phyloP scores from a whole-genome alignment of 2,797 vertebrate genomes.

The Hippocampus kuda region DNA sequence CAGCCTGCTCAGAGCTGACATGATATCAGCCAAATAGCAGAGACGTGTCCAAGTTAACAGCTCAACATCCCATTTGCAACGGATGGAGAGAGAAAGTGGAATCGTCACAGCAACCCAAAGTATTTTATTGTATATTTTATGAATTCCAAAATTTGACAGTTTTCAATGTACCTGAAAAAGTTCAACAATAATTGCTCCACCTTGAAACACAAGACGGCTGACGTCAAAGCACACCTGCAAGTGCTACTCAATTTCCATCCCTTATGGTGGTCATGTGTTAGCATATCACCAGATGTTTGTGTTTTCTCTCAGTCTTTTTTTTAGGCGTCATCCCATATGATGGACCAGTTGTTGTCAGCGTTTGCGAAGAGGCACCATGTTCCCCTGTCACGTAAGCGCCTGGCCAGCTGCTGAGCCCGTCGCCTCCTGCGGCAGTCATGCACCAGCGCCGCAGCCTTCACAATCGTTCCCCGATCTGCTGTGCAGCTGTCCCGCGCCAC shows the following conservation, averaged over 20 bases:
- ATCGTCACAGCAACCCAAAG: not conserved
- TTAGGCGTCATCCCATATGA: constrained; percentile 29
- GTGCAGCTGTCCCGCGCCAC: constrained; percentile 63
- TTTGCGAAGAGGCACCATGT: constrained; percentile 66
- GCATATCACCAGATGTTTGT: not conserved
- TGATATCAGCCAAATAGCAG: not conserved
- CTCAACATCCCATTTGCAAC: not conserved
- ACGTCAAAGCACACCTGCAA: not conserved
- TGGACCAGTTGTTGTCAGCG: constrained; percentile 58
- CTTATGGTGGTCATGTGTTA: not conserved
- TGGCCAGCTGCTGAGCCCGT: constrained; percentile 63
- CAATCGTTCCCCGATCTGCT: constrained; percentile 69
- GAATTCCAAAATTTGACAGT: not conserved
- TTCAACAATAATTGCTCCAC: not conserved
- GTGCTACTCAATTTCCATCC: not conserved
- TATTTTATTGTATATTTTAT: no score
- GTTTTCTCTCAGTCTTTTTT: constrained; percentile 7
- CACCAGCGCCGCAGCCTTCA: constrained; percentile 45
- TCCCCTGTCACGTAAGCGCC: constrained; percentile 71
- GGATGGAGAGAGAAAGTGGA: not conserved
- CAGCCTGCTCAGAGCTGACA: not conserved
- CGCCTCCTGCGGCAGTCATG: constrained; percentile 56
- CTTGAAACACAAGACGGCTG: no score
- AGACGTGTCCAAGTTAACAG: not conserved
- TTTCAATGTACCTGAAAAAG: not conserved